phyloP scores from a whole-genome alignment of 2,113 vertebrate genomes.

The Corythornis cristatus region DNA sequence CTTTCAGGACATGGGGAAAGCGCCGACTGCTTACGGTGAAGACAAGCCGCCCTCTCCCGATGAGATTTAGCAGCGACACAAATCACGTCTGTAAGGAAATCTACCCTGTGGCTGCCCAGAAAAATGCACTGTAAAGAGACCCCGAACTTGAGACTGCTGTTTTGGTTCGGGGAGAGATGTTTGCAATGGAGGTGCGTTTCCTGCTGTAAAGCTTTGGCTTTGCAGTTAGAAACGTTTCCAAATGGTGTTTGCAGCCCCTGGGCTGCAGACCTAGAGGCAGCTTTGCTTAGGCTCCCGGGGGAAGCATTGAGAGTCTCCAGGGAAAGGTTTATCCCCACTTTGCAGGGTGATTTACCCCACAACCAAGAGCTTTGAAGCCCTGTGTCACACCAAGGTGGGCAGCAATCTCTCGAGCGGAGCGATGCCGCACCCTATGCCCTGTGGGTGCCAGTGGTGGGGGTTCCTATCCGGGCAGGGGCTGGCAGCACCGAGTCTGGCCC shows the following conservation, averaged over 20 bases:
- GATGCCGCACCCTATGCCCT: too few relatives aligned
- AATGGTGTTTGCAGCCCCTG: fast-evolving
- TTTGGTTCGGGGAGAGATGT: fast-evolving
- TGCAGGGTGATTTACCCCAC: background rate
- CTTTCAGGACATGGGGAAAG: fast-evolving
- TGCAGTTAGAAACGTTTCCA: fast-evolving
- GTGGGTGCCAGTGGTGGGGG: background rate
- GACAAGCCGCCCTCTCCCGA: conserved; percentile 19
- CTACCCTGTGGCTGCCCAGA: background rate
- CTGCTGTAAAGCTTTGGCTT: background rate
- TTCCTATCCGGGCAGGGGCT: fast-evolving
- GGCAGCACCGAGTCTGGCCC: fast-evolving
- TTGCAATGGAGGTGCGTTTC: background rate
- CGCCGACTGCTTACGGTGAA: fast-evolving
- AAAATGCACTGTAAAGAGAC: fast-evolving
- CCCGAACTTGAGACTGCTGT: background rate
- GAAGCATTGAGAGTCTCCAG: fast-evolving
- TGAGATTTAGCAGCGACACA: background rate
- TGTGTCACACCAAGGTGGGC: background rate
- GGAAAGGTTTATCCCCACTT: background rate
- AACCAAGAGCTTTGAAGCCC: background rate
- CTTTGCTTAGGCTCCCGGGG: background rate
- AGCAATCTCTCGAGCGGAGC: background rate
- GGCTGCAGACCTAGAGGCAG: background rate
- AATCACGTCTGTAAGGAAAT: fast-evolving